Conservation (phyloP, 2,113 vertebrate species). For the Psettodes erumei region DNA sequence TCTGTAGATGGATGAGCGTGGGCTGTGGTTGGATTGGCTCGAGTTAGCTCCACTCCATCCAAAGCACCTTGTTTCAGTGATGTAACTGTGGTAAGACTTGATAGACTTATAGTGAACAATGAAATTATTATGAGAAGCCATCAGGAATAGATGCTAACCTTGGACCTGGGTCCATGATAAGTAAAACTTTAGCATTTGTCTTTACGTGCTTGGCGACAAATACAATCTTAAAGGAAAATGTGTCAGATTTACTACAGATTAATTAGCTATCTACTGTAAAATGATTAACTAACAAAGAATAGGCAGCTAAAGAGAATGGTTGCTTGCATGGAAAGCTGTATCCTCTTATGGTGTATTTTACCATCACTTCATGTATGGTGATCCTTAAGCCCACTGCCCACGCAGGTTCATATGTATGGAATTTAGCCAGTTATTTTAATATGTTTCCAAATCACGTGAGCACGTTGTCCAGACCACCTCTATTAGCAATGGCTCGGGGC, state of each 20-base stretch:
- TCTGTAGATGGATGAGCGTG: constrained; percentile 41
- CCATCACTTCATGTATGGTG: neutral
- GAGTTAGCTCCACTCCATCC: constrained; percentile 23
- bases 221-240: neutral
- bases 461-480: constrained; percentile 1
- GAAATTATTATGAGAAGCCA: constrained; percentile 12
- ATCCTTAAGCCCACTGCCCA: neutral
- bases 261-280: neutral
- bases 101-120: constrained; percentile 11
- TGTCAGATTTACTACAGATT: neutral
- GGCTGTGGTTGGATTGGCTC: constrained; percentile 31
- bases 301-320: neutral
- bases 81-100: constrained; percentile 9
- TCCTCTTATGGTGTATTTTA: neutral
- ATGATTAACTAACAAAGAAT: neutral
- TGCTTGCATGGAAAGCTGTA: neutral
- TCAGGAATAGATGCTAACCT: constrained; percentile 11
- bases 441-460: neutral
- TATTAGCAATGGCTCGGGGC: constrained; percentile 22
- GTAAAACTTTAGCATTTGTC: constrained; percentile 6
- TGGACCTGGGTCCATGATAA: constrained; percentile 8
- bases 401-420: neutral
- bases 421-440: neutral
- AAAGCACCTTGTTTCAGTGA: constrained; percentile 32
- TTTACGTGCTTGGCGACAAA: neutral